phyloP scores from a whole-genome alignment of 2,888 invertebrate species.

The Rhimphoctona megacephalus region DNA sequence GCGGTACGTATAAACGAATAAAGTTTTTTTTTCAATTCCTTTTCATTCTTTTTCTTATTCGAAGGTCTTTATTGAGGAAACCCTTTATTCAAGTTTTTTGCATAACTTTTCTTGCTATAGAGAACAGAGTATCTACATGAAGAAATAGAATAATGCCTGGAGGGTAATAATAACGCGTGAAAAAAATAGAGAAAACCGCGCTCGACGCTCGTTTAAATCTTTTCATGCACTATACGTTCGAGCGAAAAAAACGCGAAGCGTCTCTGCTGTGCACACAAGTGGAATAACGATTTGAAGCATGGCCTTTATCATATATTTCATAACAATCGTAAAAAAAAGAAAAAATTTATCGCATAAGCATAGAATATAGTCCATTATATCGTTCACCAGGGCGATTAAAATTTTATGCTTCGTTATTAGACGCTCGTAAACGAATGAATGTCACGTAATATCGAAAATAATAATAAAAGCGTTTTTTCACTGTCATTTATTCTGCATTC shows the following conservation, averaged over 20 bases:
- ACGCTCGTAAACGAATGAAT: conserved; percentile 24
- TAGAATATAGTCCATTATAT: background rate
- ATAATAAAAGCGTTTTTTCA: background rate
- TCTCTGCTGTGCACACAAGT: conserved; percentile 5
- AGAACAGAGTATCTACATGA: background rate
- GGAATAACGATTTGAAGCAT: conserved; percentile 21
- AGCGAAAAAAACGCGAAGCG: conserved; percentile 18
- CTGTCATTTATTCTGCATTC: background rate
- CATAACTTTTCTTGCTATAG: background rate
- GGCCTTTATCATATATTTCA: background rate
- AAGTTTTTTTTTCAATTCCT: background rate
- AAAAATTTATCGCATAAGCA: background rate
- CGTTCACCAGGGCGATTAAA: conserved; percentile 10
- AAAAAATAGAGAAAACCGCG: conserved; percentile 13
- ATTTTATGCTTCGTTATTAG: conserved; percentile 29
- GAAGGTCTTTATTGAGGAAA: background rate
- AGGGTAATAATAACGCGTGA: conserved; percentile 3
- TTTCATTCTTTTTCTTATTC: background rate
- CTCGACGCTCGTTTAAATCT: conserved; percentile 18
- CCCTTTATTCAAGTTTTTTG: background rate
- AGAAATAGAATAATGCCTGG: background rate
- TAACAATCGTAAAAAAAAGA: background rate
- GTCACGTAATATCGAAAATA: conserved; percentile 12
- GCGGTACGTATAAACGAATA: background rate
- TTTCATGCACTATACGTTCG: conserved; percentile 5